Base-by-base conservation (phyloP, 2,888 invertebrate species). In the Tyria jacobaeae region DNA sequence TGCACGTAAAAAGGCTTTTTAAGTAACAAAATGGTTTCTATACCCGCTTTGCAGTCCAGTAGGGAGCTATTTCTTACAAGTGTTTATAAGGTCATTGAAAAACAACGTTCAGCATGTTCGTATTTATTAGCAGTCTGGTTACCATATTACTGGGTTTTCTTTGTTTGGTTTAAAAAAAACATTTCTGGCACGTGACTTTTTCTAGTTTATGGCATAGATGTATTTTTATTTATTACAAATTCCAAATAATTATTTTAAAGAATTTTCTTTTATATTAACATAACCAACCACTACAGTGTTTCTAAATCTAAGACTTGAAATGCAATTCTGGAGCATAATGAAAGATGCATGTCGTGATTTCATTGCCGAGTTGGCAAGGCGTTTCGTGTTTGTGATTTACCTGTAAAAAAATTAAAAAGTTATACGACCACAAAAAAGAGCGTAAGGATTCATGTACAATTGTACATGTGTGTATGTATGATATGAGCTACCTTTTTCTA, bases 281-380 rank as follows among this genome's bases (percentile, higher is more conserved):
- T 6, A 37, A 4, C 5, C 10, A 6, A 35, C 12, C 25, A 25
- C 17, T 24, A 15, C 24, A 24, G 3, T 15, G n/a, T n/a, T 37
- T 49, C 12, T 37, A 1, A 50, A 12, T 44, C 76, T 79, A 83
- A 27, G 84, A 73, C 68, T 86, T 93, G 39, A 92, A 82, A 71
- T 93, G 92, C 51, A 93, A 66, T 69, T 93, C 93, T 0, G 93
- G 93, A 7, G 93, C 93, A 68, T 93, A 92, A 80, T 92, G 92
- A 75, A 88, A 93, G 55, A 93, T 85, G 68, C 93, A 93, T 3
- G 83, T 82, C 0, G 85, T 85, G 37, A 93, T 82, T 80, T 92
- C 92, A 54, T 92, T 93, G 1, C 90, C 93, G 0, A 92, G 80
- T 50, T 91, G 82, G 64, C 93, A 93, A 0, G 83, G 74, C 7